Base-by-base conservation (phyloP, 1,140 invertebrate species). In the Chelonus insularis region DNA sequence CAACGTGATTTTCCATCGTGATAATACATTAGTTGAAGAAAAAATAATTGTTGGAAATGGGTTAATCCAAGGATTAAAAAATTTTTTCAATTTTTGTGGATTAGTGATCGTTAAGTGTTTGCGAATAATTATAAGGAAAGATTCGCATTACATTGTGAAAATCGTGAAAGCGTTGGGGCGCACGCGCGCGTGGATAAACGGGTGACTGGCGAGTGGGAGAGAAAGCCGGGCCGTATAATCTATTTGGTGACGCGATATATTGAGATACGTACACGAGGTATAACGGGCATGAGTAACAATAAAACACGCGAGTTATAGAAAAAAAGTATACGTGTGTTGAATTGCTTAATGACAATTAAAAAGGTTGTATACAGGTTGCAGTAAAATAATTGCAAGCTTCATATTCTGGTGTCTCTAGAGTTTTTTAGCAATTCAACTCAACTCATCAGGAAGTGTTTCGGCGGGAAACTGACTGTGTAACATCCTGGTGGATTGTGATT, bases 101-200 rank as follows among this genome's bases (percentile, higher is more conserved):
- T n/a, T n/a, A n/a, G n/a, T n/a, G 32, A 34, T 7, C 32, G 32
- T 34, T 34, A 34, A 34, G 11, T 34, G 6, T 34, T 1, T 7
- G 11, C 6, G 11, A 34, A 34, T 34, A 34, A 34, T n/a, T n/a
- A n/a, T n/a, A n/a, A n/a, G n/a, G n/a, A 14, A 14, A 12, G 16
- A 16, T 43, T 43, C 16, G 7, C 14, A n/a, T n/a, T n/a, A n/a
- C n/a, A 43, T 43, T 14, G 36, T 4, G 52, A 55, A 55, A 55
- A 55, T 55, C 36, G 52, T 37, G 52, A 55, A 55, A 55, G 52
- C 52, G 32, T 55, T 8, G 11, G n/a, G 16, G 52, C 52, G 52
- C 52, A 55, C 34, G 52, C 52, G 52, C 52, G 34, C 34, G n/a
- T 52, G 34, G 34, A 39, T 39, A 55, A 48, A 25, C 32, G 14